Conservation (phyloP, 2,888 invertebrate species). For the Eupithecia exiguata region DNA sequence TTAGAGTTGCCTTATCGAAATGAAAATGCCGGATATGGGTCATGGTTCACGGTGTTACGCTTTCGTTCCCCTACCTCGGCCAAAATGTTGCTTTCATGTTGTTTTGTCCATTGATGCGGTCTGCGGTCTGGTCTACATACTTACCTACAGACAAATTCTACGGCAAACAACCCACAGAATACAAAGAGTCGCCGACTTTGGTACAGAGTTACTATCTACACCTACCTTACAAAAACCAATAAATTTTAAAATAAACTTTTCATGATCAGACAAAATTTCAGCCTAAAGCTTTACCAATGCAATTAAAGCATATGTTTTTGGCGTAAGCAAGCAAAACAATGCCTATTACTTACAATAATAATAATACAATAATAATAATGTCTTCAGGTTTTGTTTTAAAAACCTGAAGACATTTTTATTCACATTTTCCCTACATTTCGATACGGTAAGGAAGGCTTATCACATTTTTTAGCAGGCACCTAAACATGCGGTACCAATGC, state of each 20-base stretch:
- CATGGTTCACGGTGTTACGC: background rate
- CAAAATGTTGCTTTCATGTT: background rate
- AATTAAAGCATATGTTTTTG: background rate
- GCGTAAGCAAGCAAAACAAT: background rate
- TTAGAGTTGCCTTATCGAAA: background rate
- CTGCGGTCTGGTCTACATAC: background rate
- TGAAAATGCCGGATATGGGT: background rate
- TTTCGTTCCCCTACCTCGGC: background rate
- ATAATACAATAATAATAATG: no score
- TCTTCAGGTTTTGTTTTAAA: no score
- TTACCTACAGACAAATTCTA: constrained; percentile 1
- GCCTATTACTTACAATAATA: no score
- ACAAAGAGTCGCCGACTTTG: background rate
- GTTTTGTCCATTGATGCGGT: background rate
- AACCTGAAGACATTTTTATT: background rate
- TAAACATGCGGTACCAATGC: background rate
- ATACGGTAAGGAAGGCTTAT: background rate
- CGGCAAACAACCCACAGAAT: background rate
- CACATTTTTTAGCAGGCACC: background rate
- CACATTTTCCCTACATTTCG: background rate
- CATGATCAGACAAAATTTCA: background rate
- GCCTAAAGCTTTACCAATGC: background rate
- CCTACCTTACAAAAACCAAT: background rate
- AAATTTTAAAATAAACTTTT: background rate
- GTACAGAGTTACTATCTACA: background rate